Evolutionary conservation across 2,113 vertebrate genomes (phyloP), one percentile per base, ranked within the genome.

Genomic region (Odobenus rosmarus): DNA sequence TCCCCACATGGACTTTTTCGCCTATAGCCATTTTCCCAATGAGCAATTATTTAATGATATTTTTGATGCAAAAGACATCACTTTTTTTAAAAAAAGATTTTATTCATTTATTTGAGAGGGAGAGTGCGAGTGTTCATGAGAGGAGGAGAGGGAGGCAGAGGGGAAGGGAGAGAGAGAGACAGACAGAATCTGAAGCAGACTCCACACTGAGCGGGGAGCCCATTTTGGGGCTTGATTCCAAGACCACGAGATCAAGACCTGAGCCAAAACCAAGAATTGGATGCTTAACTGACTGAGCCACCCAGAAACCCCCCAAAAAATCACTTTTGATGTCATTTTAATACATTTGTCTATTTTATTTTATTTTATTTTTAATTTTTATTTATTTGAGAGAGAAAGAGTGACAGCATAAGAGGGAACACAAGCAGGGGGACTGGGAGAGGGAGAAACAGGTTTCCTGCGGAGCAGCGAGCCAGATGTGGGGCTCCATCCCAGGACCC

Each of bases 1-100:
- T 28, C 1, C 6, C 7, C 12, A 15, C 0, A 0, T 14, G 18
- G 11, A 36, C 33, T 4, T n/a, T 5, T 36, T 36, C 3, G 15
- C 1, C 3, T 71, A 26, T 0, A 90, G 16, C 9, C 53, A 31
- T 2, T 77, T 81, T 74, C 10, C 19, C 77, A 62, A 19, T 19
- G 36, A 79, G 53, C 7, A 36, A 62, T 83, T 2, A 61, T 14
- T 69, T 62, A 79, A 74, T n/a, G 49, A 53, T 24, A 49, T 21
- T 57, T 90, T 57, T 23, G 39, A 28, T 59, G 7, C 21, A 64
- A 61, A 93, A 55, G 1, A 95, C 88, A 67, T 79, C 9, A 55
- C 7, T 15, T 90, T 67, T 69, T 33, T 61, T 13, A 28, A 36
- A 64, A 64, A 67, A 33, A 36, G 3, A 69, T 36, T 69, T 69